Conservation (phyloP, 2,888 invertebrate species). For the Apamea crenata region DNA sequence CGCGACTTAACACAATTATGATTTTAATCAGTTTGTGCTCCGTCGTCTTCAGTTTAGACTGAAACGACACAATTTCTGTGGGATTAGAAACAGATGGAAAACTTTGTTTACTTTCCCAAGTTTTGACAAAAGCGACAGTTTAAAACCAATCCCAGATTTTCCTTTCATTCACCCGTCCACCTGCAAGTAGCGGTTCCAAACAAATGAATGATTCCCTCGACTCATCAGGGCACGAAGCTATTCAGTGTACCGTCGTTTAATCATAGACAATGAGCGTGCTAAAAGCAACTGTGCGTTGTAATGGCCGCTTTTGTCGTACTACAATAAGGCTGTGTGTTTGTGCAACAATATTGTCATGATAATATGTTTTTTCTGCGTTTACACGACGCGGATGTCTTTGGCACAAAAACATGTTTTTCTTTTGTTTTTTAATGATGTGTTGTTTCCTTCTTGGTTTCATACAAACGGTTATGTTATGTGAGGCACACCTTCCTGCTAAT, state of each 20-base stretch:
- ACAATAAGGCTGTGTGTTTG: slow-evolving; percentile 62
- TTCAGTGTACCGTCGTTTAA: slow-evolving; percentile 61
- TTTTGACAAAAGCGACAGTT: slow-evolving; percentile 5
- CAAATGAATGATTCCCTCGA: slow-evolving; percentile 51
- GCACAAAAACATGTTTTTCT: slow-evolving; percentile 37
- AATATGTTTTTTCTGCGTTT: slow-evolving; percentile 38
- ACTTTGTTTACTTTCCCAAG: too few relatives aligned
- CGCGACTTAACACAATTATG: slow-evolving; percentile 51
- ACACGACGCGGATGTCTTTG: slow-evolving; percentile 13
- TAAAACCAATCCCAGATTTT: slow-evolving; percentile 20
- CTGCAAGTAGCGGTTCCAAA: slow-evolving; percentile 35
- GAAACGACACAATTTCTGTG: slow-evolving; percentile 21
- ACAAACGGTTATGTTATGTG: neutral
- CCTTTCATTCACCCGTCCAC: slow-evolving; percentile 14
- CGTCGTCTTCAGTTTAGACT: slow-evolving; percentile 25
- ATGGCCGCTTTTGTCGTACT: slow-evolving; percentile 58
- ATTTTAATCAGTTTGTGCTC: slow-evolving; percentile 54
- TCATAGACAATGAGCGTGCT: slow-evolving; percentile 67
- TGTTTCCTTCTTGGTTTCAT: slow-evolving; percentile 9
- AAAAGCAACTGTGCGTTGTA: slow-evolving; percentile 59
- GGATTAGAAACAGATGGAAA: slow-evolving; percentile 1
- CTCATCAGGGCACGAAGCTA: slow-evolving; percentile 56
- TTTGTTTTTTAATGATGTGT: slow-evolving; percentile 17
- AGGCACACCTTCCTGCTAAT: too few relatives aligned
- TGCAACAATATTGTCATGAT: slow-evolving; percentile 61